Conservation (phyloP, 2,888 invertebrate species). For the Drosophila maculinotata region DNA sequence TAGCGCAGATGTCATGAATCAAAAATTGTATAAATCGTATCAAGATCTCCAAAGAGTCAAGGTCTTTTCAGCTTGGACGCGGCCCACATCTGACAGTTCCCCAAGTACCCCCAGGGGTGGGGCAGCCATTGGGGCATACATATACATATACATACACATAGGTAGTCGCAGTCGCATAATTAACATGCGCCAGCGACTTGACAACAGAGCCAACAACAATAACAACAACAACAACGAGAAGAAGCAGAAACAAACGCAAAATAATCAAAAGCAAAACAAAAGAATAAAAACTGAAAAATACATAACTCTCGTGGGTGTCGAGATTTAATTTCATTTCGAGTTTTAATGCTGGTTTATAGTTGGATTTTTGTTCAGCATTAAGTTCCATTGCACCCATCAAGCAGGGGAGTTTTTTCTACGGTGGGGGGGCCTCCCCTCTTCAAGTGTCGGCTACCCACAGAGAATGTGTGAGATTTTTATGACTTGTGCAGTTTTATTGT, state of each 20-base stretch:
- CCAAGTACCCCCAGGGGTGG: constrained; percentile 3
- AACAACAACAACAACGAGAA: constrained; percentile 10
- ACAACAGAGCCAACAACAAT: constrained; percentile 37
- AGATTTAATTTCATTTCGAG: constrained; percentile 57
- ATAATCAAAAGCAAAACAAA: constrained; percentile 32
- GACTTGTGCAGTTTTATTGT: constrained; percentile 54
- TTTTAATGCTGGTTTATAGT: constrained; percentile 55
- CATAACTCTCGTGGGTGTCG: constrained; percentile 60
- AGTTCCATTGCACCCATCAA: constrained; percentile 51
- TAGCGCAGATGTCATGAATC: constrained; percentile 65
- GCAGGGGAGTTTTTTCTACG: constrained; percentile 24
- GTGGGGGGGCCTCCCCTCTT: constrained; percentile 9
- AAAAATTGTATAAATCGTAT: constrained; percentile 77
- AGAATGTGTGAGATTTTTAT: constrained; percentile 38
- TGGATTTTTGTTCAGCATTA: constrained; percentile 21
- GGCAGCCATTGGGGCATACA: background rate
- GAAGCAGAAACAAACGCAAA: constrained; percentile 26
- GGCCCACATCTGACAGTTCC: constrained; percentile 43
- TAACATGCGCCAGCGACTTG: constrained; percentile 74
- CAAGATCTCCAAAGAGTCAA: constrained; percentile 73
- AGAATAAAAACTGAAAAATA: constrained; percentile 20
- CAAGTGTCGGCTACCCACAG: constrained; percentile 14
- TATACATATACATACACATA: constrained; percentile 2
- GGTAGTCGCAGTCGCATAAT: constrained; percentile 64
- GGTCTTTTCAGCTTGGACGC: constrained; percentile 64